Conservation (phyloP, 2,888 invertebrate genomes). For the Leucoptera coffeella region DNA sequence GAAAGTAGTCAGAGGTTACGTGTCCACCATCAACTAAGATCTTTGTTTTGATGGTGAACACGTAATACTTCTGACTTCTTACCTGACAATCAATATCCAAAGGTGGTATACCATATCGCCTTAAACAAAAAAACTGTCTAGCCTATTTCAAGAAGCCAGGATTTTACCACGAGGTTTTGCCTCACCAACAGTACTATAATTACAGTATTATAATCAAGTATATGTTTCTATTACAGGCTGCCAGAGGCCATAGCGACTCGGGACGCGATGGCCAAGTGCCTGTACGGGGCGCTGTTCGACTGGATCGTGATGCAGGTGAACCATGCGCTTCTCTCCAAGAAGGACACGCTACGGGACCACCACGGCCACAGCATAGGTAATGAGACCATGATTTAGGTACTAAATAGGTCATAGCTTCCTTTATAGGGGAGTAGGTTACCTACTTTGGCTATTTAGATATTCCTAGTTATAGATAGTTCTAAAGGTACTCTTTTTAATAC, state of each 20-base stretch:
- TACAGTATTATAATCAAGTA: too few relatives aligned
- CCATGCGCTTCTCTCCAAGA: conserved; percentile 87
- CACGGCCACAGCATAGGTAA: conserved; percentile 83
- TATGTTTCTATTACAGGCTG: conserved; percentile 25
- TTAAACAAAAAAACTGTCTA: too few relatives aligned
- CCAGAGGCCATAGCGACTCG: conserved; percentile 85
- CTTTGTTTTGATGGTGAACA: too few relatives aligned
- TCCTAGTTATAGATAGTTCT: too few relatives aligned
- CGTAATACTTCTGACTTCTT: too few relatives aligned
- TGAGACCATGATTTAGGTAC: neutral
- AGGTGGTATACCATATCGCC: too few relatives aligned
- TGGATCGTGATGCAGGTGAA: conserved; percentile 97
- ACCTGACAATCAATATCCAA: too few relatives aligned
- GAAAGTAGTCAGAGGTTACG: too few relatives aligned
- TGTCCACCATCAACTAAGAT: too few relatives aligned
- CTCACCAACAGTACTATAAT: conserved; percentile 83
- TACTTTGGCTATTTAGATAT: too few relatives aligned
- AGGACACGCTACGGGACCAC: conserved; percentile 78
- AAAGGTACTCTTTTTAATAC: too few relatives aligned
- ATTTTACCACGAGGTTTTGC: conserved; percentile 78
- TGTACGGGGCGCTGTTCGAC: conserved; percentile 93
- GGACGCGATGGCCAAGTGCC: conserved; percentile 94
- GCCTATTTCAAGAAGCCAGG: conserved; percentile 72
- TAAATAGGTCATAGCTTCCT: neutral
- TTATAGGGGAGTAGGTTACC: too few relatives aligned